These are phyloP conservation scores for Petrolisthes manimaculis DNA, from an alignment of 2,888 invertebrate genomes.

Conservation along the genomic window DNA sequence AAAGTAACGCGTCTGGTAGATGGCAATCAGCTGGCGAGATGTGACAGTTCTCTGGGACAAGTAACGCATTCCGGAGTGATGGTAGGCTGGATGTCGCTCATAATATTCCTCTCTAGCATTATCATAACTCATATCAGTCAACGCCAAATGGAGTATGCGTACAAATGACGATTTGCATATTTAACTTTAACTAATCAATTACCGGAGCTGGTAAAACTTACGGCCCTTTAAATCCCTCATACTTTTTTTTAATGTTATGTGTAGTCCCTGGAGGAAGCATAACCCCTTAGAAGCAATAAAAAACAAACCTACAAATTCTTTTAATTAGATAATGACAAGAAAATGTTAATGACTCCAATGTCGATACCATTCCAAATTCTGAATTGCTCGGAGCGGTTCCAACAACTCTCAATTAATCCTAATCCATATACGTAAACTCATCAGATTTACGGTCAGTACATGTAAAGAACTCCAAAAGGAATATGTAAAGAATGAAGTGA, in stretches of 20 bases:
- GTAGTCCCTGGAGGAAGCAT: not conserved
- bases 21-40: conserved; percentile 46
- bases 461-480: not conserved
- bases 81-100: not conserved
- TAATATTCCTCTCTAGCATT: not conserved
- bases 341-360: conserved; percentile 37
- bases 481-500: too few species aligned
- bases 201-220: conserved; percentile 10
- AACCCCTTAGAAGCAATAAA: not conserved
- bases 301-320: not conserved
- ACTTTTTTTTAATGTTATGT: not conserved
- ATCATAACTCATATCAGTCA: not conserved
- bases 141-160: not conserved
- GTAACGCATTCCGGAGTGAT: conserved; percentile 22
- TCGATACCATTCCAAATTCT: conserved; percentile 45
- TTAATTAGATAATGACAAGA: conserved; percentile 8
- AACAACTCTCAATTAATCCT: not conserved
- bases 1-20: conserved; percentile 16
- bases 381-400: conserved; percentile 31
- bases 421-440: not conserved
- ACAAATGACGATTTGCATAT: not conserved
- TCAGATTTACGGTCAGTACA: not conserved
- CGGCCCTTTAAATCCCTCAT: conserved; percentile 32
- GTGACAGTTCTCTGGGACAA: conserved; percentile 37
- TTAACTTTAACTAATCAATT: conserved; percentile 36